phyloP scores from a whole-genome alignment of 1,140 invertebrate species.

The Bombyx mori region DNA sequence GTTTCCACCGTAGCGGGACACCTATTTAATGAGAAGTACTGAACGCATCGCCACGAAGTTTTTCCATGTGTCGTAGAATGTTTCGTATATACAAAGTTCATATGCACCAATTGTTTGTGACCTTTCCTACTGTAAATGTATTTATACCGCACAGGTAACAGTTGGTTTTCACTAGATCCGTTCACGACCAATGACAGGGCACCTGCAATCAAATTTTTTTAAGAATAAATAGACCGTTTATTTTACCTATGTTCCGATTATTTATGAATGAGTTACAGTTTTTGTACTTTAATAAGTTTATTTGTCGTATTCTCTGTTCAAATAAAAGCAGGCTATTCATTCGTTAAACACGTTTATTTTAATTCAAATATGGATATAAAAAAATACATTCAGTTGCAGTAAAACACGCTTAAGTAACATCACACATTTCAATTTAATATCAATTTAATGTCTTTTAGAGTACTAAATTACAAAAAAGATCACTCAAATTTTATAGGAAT shows the following conservation, averaged over 20 bases:
- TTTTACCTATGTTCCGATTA: not conserved
- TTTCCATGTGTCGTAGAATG: conserved; percentile 70
- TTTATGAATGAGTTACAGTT: not conserved
- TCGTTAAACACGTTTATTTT: conserved; percentile 2
- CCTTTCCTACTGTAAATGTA: conserved; percentile 70
- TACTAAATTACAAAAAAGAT: conserved; percentile 14
- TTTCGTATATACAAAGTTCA: conserved; percentile 70
- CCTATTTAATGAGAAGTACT: conserved; percentile 66
- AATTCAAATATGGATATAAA: conserved; percentile 18
- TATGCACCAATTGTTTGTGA: conserved; percentile 68
- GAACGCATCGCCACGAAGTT: conserved; percentile 68
- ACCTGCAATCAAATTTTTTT: conserved; percentile 38
- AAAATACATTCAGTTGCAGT: conserved; percentile 29
- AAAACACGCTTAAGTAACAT: conserved; percentile 30
- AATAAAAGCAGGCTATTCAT: no score
- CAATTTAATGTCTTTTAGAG: conserved; percentile 4
- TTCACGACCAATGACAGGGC: conserved; percentile 61
- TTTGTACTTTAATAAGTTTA: not conserved
- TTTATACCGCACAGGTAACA: conserved; percentile 57
- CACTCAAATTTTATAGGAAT: conserved; percentile 27
- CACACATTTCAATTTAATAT: conserved; percentile 24
- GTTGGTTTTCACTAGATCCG: conserved; percentile 36
- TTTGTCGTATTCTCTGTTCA: no score
- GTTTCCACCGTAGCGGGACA: conserved; percentile 68
- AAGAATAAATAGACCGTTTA: conserved; percentile 4